phyloP scores from a whole-genome alignment of 1,140 invertebrate species.

The Anadara kagoshimensis region DNA sequence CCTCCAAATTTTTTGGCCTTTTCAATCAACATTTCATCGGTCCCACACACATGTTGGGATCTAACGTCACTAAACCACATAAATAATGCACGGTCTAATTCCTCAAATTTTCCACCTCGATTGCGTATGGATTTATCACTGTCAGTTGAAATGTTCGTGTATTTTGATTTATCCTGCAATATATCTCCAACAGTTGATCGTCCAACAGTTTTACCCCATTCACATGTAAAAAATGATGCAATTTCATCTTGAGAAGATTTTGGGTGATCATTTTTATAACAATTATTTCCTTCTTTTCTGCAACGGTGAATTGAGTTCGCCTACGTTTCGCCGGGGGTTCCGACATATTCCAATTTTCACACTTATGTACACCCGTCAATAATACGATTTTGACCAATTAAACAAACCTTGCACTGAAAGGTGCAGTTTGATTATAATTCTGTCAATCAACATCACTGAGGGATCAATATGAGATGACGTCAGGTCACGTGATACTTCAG shows the following conservation, averaged over 20 bases:
- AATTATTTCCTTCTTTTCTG: not conserved
- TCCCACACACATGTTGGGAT: not conserved
- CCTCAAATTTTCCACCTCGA: not conserved
- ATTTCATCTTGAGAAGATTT: not conserved
- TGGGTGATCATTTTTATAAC: constrained; percentile 4
- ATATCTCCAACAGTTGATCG: not conserved
- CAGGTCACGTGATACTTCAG: too few relatives aligned
- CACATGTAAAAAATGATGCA: not conserved
- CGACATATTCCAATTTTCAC: too few relatives aligned
- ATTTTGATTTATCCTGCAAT: not conserved
- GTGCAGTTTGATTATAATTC: too few relatives aligned
- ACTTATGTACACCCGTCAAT: too few relatives aligned
- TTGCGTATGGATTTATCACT: not conserved
- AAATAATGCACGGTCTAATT: constrained; percentile 6
- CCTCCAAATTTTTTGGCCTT: constrained; percentile 18
- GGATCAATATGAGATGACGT: too few relatives aligned
- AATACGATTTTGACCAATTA: too few relatives aligned
- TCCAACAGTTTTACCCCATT: not conserved
- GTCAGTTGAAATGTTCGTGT: not conserved
- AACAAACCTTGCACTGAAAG: too few relatives aligned
- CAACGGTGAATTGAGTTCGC: not conserved
- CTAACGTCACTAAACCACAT: constrained; percentile 7
- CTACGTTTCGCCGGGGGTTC: not conserved
- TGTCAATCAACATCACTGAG: too few relatives aligned
- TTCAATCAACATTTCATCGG: constrained; percentile 12